Evolutionary conservation across 2,113 vertebrate species (phyloP).

Genomic region (Glaucomys volans): DNA sequence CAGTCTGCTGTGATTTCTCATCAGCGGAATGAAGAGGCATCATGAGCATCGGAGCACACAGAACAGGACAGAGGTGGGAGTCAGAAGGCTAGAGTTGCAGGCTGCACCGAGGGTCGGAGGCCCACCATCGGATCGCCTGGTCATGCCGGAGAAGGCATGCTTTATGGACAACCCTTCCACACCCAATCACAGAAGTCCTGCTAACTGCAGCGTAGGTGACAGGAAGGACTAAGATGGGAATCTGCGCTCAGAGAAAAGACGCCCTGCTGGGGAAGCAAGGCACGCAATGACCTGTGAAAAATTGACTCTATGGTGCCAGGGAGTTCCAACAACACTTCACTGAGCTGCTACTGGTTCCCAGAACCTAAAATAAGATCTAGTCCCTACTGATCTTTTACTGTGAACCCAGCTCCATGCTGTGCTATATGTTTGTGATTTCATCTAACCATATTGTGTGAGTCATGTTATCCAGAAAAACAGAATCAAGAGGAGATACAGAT

Average conservation of each 20-base stretch:
- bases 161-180: neutral
- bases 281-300: neutral
- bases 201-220: too few species aligned
- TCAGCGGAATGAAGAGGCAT: neutral
- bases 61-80: neutral
- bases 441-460: neutral
- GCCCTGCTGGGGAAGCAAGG: neutral
- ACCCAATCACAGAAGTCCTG: neutral
- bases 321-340: neutral
- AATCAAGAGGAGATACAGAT: too few species aligned
- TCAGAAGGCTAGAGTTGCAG: neutral
- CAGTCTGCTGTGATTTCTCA: neutral
- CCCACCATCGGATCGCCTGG: neutral
- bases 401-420: neutral
- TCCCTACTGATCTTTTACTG: neutral
- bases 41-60: neutral
- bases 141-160: too few species aligned
- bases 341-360: neutral
- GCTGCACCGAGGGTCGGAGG: neutral
- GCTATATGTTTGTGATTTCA: constrained; percentile 10
- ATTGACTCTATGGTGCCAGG: neutral
- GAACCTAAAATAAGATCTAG: neutral
- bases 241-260: neutral
- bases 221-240: neutral
- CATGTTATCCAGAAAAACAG: neutral